Conservation (phyloP, 2,797 vertebrate species). For the Perodicticus potto region DNA sequence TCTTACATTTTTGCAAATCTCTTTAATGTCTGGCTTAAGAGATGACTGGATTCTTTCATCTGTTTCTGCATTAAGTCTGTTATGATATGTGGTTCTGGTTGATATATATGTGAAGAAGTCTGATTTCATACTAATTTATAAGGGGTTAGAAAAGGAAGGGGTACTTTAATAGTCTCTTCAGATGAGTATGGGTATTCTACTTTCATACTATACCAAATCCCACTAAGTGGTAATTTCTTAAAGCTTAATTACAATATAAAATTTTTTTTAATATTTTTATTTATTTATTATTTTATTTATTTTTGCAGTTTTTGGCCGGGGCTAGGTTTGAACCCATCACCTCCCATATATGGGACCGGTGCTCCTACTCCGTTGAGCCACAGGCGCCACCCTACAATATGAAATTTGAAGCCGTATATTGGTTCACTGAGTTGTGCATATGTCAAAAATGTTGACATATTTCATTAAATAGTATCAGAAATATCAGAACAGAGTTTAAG, state of each 20-base stretch:
- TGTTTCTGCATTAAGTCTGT: conserved; percentile 11
- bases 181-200: not conserved
- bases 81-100: not conserved
- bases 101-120: conserved; percentile 29
- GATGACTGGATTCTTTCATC: conserved; percentile 25
- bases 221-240: conserved; percentile 53
- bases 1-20: conserved; percentile 32
- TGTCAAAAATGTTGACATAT: conserved; percentile 54
- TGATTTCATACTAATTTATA: not conserved
- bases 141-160: not conserved
- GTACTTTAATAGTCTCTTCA: conserved; percentile 30
- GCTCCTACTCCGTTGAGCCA: too few species aligned
- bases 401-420: conserved; percentile 11
- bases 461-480: conserved; percentile 44
- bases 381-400: too few species aligned
- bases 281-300: too few species aligned
- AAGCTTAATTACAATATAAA: conserved; percentile 51
- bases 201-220: not conserved
- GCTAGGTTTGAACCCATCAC: too few species aligned
- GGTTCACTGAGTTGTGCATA: conserved; percentile 7
- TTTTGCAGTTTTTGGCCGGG: too few species aligned
- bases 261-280: too few species aligned
- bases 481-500: conserved; percentile 29
- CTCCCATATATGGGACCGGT: too few species aligned
- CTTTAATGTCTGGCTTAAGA: not conserved